These are phyloP conservation scores for Pomatostomus ruficeps DNA, from an alignment of 2,113 vertebrate genomes.

Conservation along the genomic window DNA sequence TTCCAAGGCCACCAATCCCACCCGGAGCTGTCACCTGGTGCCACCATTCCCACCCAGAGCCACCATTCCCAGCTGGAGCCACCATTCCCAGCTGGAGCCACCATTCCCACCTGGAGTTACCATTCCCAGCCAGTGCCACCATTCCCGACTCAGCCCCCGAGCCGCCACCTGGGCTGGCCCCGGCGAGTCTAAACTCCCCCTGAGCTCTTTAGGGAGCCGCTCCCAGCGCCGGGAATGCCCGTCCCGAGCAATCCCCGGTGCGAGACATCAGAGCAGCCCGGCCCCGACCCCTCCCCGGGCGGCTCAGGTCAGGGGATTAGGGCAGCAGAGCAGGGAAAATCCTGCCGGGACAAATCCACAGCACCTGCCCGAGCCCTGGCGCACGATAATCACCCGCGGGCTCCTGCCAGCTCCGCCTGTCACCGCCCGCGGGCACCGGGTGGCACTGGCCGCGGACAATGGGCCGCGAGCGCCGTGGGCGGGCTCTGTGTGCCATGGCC, in stretches of 20 bases:
- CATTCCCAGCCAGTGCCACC: fast-evolving
- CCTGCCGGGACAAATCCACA: background rate
- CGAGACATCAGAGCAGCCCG: background rate
- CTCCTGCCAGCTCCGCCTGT: background rate
- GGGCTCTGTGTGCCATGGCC: fast-evolving
- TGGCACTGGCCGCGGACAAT: background rate
- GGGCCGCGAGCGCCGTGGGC: background rate
- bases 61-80: fast-evolving
- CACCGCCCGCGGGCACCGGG: background rate
- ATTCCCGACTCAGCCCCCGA: fast-evolving
- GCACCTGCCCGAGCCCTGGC: background rate
- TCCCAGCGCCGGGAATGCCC: background rate
- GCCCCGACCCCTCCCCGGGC: background rate
- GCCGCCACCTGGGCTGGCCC: fast-evolving
- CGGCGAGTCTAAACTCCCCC: background rate
- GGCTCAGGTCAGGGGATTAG: background rate
- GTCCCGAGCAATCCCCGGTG: background rate
- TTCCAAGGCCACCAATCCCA: fast-evolving
- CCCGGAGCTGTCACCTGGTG: fast-evolving
- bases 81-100: fast-evolving
- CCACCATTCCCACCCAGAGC: background rate
- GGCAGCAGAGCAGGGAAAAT: background rate
- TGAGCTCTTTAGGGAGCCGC: background rate
- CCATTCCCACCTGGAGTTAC: fast-evolving
- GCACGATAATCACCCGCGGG: background rate